Conservation (phyloP, 2,888 invertebrate species). For the Ophioninae sp. region DNA sequence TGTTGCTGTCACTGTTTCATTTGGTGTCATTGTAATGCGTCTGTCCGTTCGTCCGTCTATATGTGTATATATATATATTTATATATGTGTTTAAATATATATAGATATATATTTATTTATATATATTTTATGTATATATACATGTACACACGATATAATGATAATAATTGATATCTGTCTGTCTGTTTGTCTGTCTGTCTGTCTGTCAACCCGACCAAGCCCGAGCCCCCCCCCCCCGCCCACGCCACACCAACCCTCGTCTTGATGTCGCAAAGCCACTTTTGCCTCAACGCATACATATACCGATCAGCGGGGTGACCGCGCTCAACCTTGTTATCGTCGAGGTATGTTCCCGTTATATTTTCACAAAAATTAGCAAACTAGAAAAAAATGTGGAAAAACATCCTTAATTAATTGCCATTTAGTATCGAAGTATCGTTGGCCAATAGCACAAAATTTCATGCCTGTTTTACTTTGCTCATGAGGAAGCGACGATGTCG, state of each 20-base stretch:
- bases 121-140: constrained; percentile 23
- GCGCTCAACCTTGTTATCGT: constrained; percentile 10
- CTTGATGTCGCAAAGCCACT: constrained; percentile 61
- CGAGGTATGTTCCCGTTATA: background rate
- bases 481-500: too few species aligned
- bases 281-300: constrained; percentile 52
- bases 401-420: background rate
- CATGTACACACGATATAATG: constrained; percentile 62
- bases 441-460: too few species aligned
- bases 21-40: constrained; percentile 64
- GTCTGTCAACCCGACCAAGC: constrained; percentile 64
- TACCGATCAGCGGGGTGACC: background rate
- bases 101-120: constrained; percentile 36
- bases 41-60: constrained; percentile 71
- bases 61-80: constrained; percentile 63
- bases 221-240: constrained; percentile 44
- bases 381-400: background rate
- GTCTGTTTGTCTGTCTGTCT: constrained; percentile 68
- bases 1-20: constrained; percentile 59
- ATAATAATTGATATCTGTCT: constrained; percentile 66
- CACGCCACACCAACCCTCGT: constrained; percentile 53
- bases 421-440: background rate
- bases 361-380: background rate
- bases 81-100: constrained; percentile 47
- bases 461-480: too few species aligned